Evolutionary conservation across 2,888 invertebrate species (phyloP), one percentile per base, ranked within the genome.

Genomic region (Macrophya alboannulata): DNA sequence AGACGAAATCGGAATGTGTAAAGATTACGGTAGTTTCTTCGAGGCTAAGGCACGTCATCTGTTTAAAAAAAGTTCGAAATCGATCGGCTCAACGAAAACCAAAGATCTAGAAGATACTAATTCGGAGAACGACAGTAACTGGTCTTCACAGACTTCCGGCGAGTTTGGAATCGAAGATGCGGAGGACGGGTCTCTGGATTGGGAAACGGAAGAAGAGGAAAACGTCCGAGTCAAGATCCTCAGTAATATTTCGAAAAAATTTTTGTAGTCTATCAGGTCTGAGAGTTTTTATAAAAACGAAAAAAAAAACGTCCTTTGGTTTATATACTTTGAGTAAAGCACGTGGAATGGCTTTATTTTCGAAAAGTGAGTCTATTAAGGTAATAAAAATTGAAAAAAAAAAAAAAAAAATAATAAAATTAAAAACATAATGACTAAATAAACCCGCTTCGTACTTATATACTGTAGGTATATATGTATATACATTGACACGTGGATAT

Each of bases 151-250:
- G 31, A 55, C 9, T 77, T 31, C 51, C 17, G 21, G 17, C 9
- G 37, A 55, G 21, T 62, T 51, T 25, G 81, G 10, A 21, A 62
- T 21, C 12, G 43, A 37, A 15, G 62, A 81, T 21, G 81, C 40
- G 4, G 81, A 81, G 3, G 81, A 81, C 5, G 81, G 62, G 15
- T 77, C 77, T 48, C 8, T 77, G 0, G 25, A 43, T n/a, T 81
- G 81, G 81, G 62, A 81, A 43, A 81, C 81, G 15, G 72, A 74
- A 55, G 55, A 40, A 9, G 81, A 81, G 9, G 81, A 81, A 40
- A 43, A 81, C 1, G 8, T 43, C n/a, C 21, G 62, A 55, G 55
- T 77, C 43, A 40, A 81, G 21, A 25, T 81, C 62, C 43, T 74
- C 3, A n/a, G 15, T 74, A 74, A 74, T 31, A 31, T 74, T 74